Base-by-base conservation (phyloP, 2,113 vertebrate species). In the Piprites chloris region DNA sequence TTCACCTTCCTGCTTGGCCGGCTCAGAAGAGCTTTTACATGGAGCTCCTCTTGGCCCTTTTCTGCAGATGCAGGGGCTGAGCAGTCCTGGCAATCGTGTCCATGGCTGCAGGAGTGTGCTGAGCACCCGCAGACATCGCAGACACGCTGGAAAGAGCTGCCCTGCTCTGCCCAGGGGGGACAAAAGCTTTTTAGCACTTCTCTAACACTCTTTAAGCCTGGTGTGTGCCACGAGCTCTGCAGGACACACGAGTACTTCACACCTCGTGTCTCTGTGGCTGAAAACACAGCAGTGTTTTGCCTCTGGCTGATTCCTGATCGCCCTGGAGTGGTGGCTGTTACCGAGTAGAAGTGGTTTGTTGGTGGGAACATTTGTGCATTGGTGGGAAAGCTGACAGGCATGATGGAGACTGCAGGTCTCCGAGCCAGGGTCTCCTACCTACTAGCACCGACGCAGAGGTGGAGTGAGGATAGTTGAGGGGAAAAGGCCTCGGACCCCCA, bases 51-150 rank as follows among this genome's bases (percentile, higher is more conserved):
- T 47, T 41, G 19, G 27, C 56, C 6, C 33, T 58, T 35, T 35
- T 23, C 21, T 2, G 22, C n/a, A 56, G 55, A 33, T 11, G 2
- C 15, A 17, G 63, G 63, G 22, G 62, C 58, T 56, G 47, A 62
- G 39, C 27, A 11, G 21, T 20, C 63, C 44, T 20, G 46, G 41
- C 58, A 53, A 28, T 67, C 41, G 33, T 46, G 32, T 10, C 59
- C 53, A 11, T 0, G 2, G 50, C 37, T 49, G 27, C 58, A n/a
- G 50, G 47, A 83, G 52, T 0, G 0, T 26, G 14, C 23, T 50
- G 10, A 67, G 30, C 13, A 2, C 28, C 18, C 3, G 2, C n/a
- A 56, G 46, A 20, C 15, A 66, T 21, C 53, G 27, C 26, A 39
- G 69, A 17, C 47, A 53, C 16, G 27, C 3, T 2, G 13, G 18